A percentile compares a stretch with the other conserved stretches of the same genome.
These are phyloP conservation scores for Myathropa florea DNA, from an alignment of 2,888 invertebrate species.

Conservation along the genomic window DNA sequence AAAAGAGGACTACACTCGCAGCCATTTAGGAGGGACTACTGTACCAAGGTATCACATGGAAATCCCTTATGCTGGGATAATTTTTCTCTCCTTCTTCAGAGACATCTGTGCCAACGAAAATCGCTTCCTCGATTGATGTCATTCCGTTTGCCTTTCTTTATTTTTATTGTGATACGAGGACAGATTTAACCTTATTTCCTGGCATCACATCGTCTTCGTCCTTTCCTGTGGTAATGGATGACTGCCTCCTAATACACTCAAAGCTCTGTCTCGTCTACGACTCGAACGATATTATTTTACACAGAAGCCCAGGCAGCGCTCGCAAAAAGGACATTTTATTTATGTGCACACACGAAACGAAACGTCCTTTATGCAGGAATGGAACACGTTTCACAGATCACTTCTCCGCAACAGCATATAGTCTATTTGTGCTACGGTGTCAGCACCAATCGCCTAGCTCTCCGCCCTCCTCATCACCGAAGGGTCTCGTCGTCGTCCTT, in stretches of 20 bases:
- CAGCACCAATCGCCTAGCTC: slow-evolving; percentile 33
- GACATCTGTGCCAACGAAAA: slow-evolving; percentile 65
- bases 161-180: slow-evolving; percentile 56
- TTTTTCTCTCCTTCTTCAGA: slow-evolving; percentile 57
- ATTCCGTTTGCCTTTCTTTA: slow-evolving; percentile 55
- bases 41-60: slow-evolving; percentile 24
- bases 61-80: slow-evolving; percentile 49
- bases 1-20: background rate
- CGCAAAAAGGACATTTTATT: slow-evolving; percentile 62
- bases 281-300: slow-evolving; percentile 62
- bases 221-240: slow-evolving; percentile 19
- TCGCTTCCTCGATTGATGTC: slow-evolving; percentile 63
- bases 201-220: slow-evolving; percentile 4
- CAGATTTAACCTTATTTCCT: slow-evolving; percentile 54
- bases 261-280: slow-evolving; percentile 40
- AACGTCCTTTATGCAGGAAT: slow-evolving; percentile 54
- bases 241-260: slow-evolving; percentile 55
- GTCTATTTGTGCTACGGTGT: slow-evolving; percentile 56
- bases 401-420: slow-evolving; percentile 47
- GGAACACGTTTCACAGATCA: slow-evolving; percentile 68
- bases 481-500: slow-evolving; percentile 16
- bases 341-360: slow-evolving; percentile 58
- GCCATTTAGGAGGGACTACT: slow-evolving; percentile 18
- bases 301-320: slow-evolving; percentile 17
- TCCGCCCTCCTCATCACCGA: background rate